phyloP scores from a whole-genome alignment of 2,113 vertebrate genomes.

The Illadopsis cleaveri region DNA sequence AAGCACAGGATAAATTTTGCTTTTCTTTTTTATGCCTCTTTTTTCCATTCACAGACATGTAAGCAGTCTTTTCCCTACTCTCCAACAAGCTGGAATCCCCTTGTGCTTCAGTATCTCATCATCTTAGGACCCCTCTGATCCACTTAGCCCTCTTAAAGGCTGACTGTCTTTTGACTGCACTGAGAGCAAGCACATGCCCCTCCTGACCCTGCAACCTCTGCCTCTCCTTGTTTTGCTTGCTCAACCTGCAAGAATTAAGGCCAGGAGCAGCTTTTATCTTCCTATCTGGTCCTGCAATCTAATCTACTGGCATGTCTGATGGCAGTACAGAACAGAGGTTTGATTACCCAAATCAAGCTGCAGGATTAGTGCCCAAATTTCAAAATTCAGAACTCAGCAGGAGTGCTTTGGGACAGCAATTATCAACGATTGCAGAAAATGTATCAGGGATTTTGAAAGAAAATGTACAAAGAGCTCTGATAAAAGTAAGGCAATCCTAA shows the following conservation, averaged over 20 bases:
- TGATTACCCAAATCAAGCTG: neutral
- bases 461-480: neutral
- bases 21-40: neutral
- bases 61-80: neutral
- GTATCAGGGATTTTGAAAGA: neutral
- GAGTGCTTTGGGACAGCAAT: neutral
- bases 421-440: neutral
- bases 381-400: neutral
- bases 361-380: neutral
- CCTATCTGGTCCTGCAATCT: neutral
- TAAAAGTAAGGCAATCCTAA: neutral
- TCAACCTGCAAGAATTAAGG: neutral
- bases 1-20: neutral
- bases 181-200: neutral
- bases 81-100: neutral
- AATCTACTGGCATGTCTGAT: neutral
- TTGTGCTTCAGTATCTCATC: neutral
- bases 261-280: neutral
- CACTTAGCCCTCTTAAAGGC: neutral
- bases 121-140: neutral
- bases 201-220: neutral
- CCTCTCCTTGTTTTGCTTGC: neutral
- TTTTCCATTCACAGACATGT: fast-evolving
- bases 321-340: neutral
- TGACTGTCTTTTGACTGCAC: neutral